phyloP scores from a whole-genome alignment of 2,113 vertebrate species.

The Megalops atlanticus region DNA sequence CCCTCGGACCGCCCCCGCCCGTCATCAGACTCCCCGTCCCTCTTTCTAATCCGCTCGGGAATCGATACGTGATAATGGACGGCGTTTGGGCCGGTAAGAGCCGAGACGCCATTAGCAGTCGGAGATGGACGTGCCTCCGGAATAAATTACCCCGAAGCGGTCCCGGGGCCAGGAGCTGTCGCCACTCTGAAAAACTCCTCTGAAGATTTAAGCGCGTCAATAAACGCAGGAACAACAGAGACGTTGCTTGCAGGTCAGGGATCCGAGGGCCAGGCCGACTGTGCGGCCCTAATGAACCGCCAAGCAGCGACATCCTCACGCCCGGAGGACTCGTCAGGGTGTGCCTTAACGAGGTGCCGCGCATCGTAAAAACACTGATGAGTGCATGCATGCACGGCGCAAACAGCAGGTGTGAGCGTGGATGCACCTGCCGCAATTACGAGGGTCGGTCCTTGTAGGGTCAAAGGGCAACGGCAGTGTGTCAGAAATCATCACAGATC shows the following conservation, averaged over 20 bases:
- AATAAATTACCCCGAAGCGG: slow-evolving; percentile 28
- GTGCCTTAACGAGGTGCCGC: not conserved
- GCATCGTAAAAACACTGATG: not conserved
- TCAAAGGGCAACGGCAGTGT: too few species aligned
- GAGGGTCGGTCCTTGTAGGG: too few species aligned
- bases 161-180: not conserved
- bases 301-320: not conserved
- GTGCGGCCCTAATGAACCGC: not conserved
- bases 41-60: slow-evolving; percentile 23
- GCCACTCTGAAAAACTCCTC: not conserved
- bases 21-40: slow-evolving; percentile 8
- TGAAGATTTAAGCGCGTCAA: not conserved
- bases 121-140: slow-evolving; percentile 19
- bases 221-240: not conserved
- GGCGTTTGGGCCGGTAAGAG: slow-evolving; percentile 28
- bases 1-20: not conserved
- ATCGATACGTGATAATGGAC: slow-evolving; percentile 40
- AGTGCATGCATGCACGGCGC: not conserved
- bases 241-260: not conserved
- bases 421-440: too few species aligned
- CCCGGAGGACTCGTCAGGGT: not conserved
- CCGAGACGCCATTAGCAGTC: slow-evolving; percentile 29
- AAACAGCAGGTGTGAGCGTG: too few species aligned
- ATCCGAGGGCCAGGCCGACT: not conserved
- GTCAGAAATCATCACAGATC: too few species aligned